Evolutionary conservation across 2,113 vertebrate species (phyloP).

Genomic region (Platycercus adscitus): DNA sequence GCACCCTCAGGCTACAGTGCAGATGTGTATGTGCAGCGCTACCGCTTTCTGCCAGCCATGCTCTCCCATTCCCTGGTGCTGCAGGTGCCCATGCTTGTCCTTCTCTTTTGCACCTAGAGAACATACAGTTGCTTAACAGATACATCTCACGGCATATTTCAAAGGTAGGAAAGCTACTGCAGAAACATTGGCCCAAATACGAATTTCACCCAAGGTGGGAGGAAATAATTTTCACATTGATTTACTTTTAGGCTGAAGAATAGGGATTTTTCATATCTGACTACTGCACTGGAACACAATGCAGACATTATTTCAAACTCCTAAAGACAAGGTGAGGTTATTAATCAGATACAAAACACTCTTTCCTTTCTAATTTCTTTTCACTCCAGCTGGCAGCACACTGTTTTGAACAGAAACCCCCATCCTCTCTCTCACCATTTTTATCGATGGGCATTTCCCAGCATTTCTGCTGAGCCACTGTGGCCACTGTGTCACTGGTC

Average conservation of each 20-base stretch:
- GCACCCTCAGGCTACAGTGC: neutral
- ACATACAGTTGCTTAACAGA: fast-evolving
- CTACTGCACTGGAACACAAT: neutral
- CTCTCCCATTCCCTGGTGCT: neutral
- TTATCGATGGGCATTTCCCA: neutral
- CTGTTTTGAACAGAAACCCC: neutral
- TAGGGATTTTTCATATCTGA: neutral
- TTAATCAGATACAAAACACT: neutral
- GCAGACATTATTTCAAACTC: neutral
- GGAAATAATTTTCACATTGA: neutral
- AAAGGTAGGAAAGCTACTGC: neutral
- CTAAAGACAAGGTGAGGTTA: neutral
- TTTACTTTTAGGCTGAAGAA: neutral
- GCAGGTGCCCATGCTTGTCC: neutral
- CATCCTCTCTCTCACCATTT: neutral
- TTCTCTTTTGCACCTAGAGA: neutral
- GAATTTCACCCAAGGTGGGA: neutral
- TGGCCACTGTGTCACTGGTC: fast-evolving
- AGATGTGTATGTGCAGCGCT: neutral
- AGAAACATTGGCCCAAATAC: neutral
- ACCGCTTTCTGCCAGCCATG: neutral
- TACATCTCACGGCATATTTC: neutral
- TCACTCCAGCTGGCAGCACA: neutral
- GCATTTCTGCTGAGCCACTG: neutral
- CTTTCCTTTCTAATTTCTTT: neutral